Base-by-base conservation (phyloP, 2,888 invertebrate genomes). In the Sussaba pulchella region DNA sequence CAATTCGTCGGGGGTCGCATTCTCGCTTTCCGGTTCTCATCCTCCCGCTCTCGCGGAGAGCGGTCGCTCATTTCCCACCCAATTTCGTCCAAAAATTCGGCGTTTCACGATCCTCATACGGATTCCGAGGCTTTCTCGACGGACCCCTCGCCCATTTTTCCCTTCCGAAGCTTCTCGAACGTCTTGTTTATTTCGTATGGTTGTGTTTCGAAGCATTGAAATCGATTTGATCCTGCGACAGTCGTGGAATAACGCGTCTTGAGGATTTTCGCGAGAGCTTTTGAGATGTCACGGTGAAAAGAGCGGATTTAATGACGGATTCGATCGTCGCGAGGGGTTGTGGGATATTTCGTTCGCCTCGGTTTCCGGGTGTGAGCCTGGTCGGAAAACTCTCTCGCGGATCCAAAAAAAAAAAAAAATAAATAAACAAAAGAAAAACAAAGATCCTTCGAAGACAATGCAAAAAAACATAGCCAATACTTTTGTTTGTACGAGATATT, bases 1-100 rank as follows among this genome's bases (percentile, higher is more conserved):
- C 80, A 80, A 80, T 80, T 71, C 80, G 66, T 54, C 75, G 52
- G 61, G 70, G 39, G 50, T 26, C 41, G 19, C 41, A 8, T 43
- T n/a, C n/a, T n/a, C 26, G 26, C 19, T 6, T 59, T 45, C 61
- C 39, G 12, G 36, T 50, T 31, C 12, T 10, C 39, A 5, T n/a
- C 52, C 24, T 17, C 9, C 21, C n/a, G 43, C 41, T 52, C 17
- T 17, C 4, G 4, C 59, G 52, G 31, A 6, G 14, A 63, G 21
- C 45, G 2, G 31, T 50, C 10, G 8, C 24, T n/a, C 47, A 50
- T 14, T 41, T 59, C 24, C 50, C 71, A 0, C n/a, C 17, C 31
- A 21, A 21, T 69, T 41, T 19, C 39, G 31, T 26, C 17, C 14
- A 77, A 77, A 77, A 77, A 77, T 63, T 21, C 36, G n/a, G 12